These are phyloP conservation scores for Agonopterix arenella DNA, from an alignment of 2,888 invertebrate species.

Conservation along the genomic window DNA sequence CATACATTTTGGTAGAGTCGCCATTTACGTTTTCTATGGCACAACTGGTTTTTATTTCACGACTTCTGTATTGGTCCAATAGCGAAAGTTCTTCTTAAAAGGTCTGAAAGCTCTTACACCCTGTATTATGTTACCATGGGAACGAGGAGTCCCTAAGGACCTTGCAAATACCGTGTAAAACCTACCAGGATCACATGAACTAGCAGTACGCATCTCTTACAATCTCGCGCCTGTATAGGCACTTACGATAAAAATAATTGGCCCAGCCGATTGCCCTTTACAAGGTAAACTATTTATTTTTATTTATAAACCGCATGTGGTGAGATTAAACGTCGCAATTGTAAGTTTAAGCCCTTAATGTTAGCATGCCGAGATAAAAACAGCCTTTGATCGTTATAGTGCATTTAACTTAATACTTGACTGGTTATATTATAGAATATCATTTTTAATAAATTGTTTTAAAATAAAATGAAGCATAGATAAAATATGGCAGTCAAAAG, in stretches of 20 bases:
- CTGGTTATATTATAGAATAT: constrained; percentile 3
- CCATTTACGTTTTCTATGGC: no score
- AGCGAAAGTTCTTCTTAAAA: background rate
- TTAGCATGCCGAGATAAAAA: constrained; percentile 6
- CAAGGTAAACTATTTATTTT: constrained; percentile 31
- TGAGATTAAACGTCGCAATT: constrained; percentile 29
- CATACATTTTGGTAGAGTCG: no score
- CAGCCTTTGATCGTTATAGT: constrained; percentile 26
- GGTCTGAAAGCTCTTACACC: background rate
- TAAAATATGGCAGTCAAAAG: no score
- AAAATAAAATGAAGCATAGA: no score
- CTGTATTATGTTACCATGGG: constrained; percentile 1
- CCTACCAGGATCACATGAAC: constrained; percentile 50
- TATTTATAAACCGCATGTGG: constrained; percentile 26
- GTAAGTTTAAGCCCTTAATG: constrained; percentile 17
- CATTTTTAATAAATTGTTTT: constrained; percentile 1
- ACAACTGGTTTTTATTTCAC: no score
- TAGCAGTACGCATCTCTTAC: constrained; percentile 11
- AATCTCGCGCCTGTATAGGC: constrained; percentile 7
- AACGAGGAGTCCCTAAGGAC: constrained; percentile 39
- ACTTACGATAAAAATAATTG: constrained; percentile 41
- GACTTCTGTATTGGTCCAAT: no score
- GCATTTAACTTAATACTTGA: constrained; percentile 16
- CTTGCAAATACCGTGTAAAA: constrained; percentile 64
- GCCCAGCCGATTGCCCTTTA: constrained; percentile 33